Evolutionary conservation across 2,113 vertebrate species (phyloP).

Genomic region (Acanthochromis polyacanthus): DNA sequence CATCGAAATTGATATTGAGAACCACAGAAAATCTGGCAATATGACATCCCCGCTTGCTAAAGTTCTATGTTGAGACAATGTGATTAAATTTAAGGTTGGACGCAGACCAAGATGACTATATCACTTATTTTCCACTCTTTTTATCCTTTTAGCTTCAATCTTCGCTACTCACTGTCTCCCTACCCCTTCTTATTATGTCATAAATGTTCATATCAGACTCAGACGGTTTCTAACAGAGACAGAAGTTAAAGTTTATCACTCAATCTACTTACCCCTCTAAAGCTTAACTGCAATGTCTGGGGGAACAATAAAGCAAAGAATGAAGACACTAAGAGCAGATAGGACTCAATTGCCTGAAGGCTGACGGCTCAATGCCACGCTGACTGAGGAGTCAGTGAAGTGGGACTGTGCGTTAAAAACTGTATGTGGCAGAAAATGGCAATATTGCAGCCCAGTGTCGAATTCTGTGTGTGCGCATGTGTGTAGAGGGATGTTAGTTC

Average conservation of each 20-base stretch:
- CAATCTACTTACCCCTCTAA: constrained; percentile 56
- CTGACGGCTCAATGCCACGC: constrained; percentile 41
- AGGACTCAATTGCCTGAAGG: constrained; percentile 44
- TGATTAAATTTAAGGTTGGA: not conserved
- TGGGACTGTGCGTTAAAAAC: constrained; percentile 12
- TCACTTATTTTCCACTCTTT: constrained; percentile 5
- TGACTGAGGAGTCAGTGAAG: constrained; percentile 25
- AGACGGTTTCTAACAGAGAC: constrained; percentile 48
- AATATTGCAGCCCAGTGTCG: constrained; percentile 8
- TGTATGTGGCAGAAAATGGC: constrained; percentile 2
- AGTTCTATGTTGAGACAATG: no score
- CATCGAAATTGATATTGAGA: no score
- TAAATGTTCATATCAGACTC: constrained; percentile 43
- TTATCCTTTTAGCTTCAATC: constrained; percentile 32
- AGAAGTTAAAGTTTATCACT: constrained; percentile 70
- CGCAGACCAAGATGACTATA: not conserved
- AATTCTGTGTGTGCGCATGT: not conserved
- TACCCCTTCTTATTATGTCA: constrained; percentile 20
- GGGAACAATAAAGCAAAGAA: constrained; percentile 64
- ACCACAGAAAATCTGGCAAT: no score
- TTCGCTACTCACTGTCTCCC: not conserved
- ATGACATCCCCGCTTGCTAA: no score
- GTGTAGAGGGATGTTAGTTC: constrained; percentile 8
- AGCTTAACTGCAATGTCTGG: constrained; percentile 53
- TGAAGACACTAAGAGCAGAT: constrained; percentile 41